Percentiles rank a stretch among this genome's conserved stretches.
These are phyloP conservation scores for Bedellia somnulentella DNA, from an alignment of 2,888 invertebrate species.

Conservation along the genomic window DNA sequence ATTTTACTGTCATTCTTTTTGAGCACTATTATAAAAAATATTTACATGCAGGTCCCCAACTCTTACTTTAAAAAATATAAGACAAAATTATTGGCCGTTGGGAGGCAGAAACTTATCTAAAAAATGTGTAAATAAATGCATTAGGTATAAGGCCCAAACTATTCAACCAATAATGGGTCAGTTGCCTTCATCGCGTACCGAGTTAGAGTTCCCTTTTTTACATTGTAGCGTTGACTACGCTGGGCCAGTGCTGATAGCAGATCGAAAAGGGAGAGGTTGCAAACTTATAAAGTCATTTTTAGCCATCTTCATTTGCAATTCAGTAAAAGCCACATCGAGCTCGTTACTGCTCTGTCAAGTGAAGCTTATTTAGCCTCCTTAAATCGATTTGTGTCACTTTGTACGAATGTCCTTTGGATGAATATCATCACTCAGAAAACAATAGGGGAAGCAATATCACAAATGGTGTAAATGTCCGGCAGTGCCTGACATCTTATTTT, in stretches of 20 bases:
- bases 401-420: too few species aligned
- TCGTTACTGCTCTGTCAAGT: too few species aligned
- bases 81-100: neutral
- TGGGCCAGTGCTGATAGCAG: slow-evolving; percentile 6
- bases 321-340: slow-evolving; percentile 6
- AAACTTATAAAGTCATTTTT: slow-evolving; percentile 6
- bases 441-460: too few species aligned
- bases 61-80: neutral
- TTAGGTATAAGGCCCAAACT: neutral
- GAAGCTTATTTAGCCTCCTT: slow-evolving; percentile 5
- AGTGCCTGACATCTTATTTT: too few species aligned
- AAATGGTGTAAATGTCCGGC: too few species aligned
- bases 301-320: slow-evolving; percentile 5
- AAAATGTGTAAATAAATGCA: neutral
- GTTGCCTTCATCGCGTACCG: slow-evolving; percentile 2
- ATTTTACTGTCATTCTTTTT: neutral
- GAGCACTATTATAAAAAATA: neutral
- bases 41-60: slow-evolving; percentile 1
- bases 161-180: slow-evolving; percentile 5
- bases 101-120: slow-evolving; percentile 2
- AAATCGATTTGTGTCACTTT: slow-evolving; percentile 5
- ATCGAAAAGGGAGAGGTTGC: slow-evolving; percentile 8
- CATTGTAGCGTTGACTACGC: slow-evolving; percentile 4
- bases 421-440: too few species aligned
- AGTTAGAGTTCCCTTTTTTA: too few species aligned